These are phyloP conservation scores for Standfussiana lucernea DNA, from an alignment of 2,888 invertebrate genomes.

Conservation along the genomic window DNA sequence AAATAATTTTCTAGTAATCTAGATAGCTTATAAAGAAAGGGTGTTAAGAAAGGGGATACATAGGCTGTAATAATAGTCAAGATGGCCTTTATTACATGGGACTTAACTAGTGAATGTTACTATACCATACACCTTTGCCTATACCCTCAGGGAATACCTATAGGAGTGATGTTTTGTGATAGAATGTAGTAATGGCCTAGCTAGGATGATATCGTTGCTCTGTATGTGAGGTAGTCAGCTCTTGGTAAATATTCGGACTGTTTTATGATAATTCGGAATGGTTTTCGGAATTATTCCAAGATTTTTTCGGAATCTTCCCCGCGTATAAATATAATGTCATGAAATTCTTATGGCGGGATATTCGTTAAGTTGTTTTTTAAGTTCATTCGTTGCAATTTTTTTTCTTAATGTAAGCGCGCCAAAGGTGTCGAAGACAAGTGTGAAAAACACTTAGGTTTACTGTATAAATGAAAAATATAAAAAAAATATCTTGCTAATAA, in stretches of 20 bases:
- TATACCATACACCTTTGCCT: neutral
- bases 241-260: neutral
- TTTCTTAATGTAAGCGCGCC: conserved; percentile 86
- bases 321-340: conserved; percentile 69
- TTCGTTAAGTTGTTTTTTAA: conserved; percentile 87
- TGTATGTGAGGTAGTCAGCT: neutral
- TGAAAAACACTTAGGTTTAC: conserved; percentile 77
- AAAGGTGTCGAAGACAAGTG: conserved; percentile 82
- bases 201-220: neutral
- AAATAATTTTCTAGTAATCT: neutral
- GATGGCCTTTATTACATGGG: neutral
- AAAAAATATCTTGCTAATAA: conserved; percentile 84
- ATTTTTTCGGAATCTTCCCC: neutral
- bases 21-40: neutral
- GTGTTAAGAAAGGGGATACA: no score
- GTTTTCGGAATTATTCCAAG: conserved; percentile 22
- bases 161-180: neutral
- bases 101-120: neutral
- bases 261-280: neutral
- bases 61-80: neutral
- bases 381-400: conserved; percentile 86
- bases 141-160: no score
- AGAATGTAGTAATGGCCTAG: neutral
- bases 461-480: conserved; percentile 86
- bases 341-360: conserved; percentile 74